These are phyloP conservation scores for Nansenia antarctica DNA, from an alignment of 2,113 vertebrate genomes.

Conservation along the genomic window DNA sequence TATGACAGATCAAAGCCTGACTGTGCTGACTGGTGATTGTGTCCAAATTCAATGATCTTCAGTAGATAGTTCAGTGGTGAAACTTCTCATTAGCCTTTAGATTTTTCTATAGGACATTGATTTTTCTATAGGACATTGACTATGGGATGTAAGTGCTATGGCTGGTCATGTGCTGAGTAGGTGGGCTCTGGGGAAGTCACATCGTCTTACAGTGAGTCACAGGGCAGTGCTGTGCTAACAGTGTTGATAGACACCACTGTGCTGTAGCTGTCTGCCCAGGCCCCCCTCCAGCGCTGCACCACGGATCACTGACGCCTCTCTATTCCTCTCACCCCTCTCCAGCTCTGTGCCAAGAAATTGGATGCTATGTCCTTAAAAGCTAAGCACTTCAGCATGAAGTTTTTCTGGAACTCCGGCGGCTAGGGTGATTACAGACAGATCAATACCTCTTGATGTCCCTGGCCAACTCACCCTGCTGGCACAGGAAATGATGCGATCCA, in stretches of 20 bases:
- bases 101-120: too few species aligned
- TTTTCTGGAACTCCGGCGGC: constrained; percentile 69
- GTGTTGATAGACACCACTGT: constrained; percentile 34
- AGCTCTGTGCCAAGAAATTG: constrained; percentile 54
- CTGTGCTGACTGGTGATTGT: too few species aligned
- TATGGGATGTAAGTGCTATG: too few species aligned
- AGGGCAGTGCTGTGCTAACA: constrained; percentile 26
- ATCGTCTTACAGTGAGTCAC: too few species aligned
- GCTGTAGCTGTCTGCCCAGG: constrained; percentile 40
- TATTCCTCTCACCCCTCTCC: constrained; percentile 28
- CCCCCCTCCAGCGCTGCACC: constrained; percentile 43
- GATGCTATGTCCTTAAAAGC: constrained; percentile 62
- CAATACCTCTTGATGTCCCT: constrained; percentile 65
- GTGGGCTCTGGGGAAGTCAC: too few species aligned
- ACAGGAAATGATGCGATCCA: constrained; percentile 71
- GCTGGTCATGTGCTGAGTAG: too few species aligned
- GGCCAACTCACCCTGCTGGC: constrained; percentile 64
- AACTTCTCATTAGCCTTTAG: too few species aligned
- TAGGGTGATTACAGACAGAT: constrained; percentile 75
- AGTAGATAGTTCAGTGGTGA: too few species aligned
- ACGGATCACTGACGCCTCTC: constrained; percentile 50
- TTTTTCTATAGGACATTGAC: too few species aligned
- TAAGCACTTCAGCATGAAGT: constrained; percentile 71
- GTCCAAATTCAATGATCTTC: too few species aligned
- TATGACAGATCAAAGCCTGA: too few species aligned